A percentile compares a stretch with the other conserved stretches of the same genome.
phyloP scores from a whole-genome alignment of 2,797 vertebrate genomes.

The Sebastes nivosus region DNA sequence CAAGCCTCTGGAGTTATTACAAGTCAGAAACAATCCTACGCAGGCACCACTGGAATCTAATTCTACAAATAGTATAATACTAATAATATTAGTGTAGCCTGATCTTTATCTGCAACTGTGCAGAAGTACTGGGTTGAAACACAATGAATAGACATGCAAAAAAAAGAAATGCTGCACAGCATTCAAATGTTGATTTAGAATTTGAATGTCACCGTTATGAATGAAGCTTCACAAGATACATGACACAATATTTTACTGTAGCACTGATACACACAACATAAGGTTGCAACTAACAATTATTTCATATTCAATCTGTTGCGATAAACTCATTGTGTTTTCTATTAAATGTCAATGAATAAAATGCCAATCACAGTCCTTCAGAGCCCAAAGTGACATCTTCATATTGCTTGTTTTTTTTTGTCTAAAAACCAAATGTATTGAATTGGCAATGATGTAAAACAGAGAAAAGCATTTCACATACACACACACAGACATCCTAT shows the following conservation, averaged over 20 bases:
- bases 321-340: not conserved
- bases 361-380: not conserved
- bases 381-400: not conserved
- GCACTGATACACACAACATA: not conserved
- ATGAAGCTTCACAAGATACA: too few relatives aligned
- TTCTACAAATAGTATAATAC: not conserved
- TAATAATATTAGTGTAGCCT: not conserved
- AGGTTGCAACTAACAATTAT: not conserved
- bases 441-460: not conserved
- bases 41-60: not conserved
- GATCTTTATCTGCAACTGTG: not conserved
- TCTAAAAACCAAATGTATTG: not conserved
- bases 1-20: not conserved
- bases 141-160: not conserved
- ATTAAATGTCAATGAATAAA: not conserved
- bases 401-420: not conserved
- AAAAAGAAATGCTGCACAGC: accelerated
- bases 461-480: not conserved
- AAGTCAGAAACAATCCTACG: too few relatives aligned
- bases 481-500: not conserved
- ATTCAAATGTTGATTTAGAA: not conserved
- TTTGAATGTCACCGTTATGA: accelerated
- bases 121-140: not conserved
- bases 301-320: not conserved
- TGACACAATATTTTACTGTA: not conserved